Percentiles rank a stretch among this genome's conserved stretches.
These are phyloP conservation scores for Trypoxylon attenuatum DNA, from an alignment of 2,888 invertebrate genomes.

Conservation along the genomic window DNA sequence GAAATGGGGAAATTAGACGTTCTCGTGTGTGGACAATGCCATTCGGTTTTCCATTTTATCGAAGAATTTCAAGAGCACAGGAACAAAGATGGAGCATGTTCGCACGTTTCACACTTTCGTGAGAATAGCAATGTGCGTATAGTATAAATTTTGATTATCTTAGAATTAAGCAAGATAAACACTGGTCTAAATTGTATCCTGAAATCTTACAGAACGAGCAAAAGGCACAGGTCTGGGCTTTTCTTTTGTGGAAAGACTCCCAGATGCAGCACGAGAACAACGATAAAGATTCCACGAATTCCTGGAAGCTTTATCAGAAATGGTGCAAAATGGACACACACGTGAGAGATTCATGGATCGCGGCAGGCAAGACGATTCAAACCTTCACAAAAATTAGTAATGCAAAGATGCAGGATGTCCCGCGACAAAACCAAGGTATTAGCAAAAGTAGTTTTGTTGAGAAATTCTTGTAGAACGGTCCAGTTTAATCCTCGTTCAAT, in stretches of 20 bases:
- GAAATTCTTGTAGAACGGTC: too few species aligned
- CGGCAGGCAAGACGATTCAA: constrained; percentile 86
- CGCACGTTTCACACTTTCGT: constrained; percentile 80
- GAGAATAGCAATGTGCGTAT: constrained; percentile 79
- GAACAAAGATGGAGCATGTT: constrained; percentile 77
- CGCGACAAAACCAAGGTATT: constrained; percentile 55
- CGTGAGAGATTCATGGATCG: constrained; percentile 86
- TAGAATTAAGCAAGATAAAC: neutral
- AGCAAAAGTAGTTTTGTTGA: constrained; percentile 52
- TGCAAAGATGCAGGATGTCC: constrained; percentile 80
- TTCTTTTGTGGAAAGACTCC: constrained; percentile 86
- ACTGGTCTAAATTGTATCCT: neutral
- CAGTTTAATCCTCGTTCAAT: too few species aligned
- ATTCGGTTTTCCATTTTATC: constrained; percentile 86
- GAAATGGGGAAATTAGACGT: constrained; percentile 86
- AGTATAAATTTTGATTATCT: neutral
- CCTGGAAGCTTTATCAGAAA: constrained; percentile 88
- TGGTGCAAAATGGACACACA: constrained; percentile 88
- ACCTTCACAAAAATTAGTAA: constrained; percentile 81
- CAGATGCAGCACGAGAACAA: constrained; percentile 75
- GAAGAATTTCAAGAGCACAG: constrained; percentile 88
- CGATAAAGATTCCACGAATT: constrained; percentile 78
- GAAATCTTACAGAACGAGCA: constrained; percentile 79
- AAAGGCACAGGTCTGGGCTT: constrained; percentile 91
- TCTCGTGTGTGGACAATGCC: constrained; percentile 89